Evolutionary conservation across 2,797 vertebrate species (phyloP), one percentile per base, ranked within the genome.

Genomic region (Tympanoctomys barrerae): DNA sequence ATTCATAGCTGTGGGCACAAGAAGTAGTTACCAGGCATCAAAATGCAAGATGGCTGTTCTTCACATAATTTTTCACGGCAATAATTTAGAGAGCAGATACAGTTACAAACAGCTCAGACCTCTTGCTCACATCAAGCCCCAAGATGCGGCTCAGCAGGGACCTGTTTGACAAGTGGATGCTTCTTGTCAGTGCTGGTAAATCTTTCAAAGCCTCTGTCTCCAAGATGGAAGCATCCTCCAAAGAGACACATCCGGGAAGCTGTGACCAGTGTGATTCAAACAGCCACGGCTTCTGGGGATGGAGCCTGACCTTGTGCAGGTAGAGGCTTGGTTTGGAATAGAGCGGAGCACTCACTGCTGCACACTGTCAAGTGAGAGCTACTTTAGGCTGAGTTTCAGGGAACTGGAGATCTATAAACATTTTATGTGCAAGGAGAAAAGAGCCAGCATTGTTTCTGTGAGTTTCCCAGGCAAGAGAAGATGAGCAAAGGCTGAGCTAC

Each of bases 361-460:
- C 98, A 97, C 95, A 97, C 98, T 98, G 98, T 98, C 98, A 98
- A 97, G 93, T 11, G 86, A 89, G 49, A 98, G 97, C 98, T 97
- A 97, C 98, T 98, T 98, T 97, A 97, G 98, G 97, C 98, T 98
- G 98, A 98, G 97, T 98, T 98, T 98, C 98, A 98, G 98, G 98
- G 97, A 98, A 97, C 98, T 96, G 95, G 98, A 98, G 98, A 98
- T 98, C 98, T 98, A 98, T 98, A 98, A 98, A 98, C 97, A 98
- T 97, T 98, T 98, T 98, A 98, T 98, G 98, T 98, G 97, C 71
- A 7, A 49, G 92, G 89, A 97, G 96, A 95, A 97, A 97, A 1
- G 83, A 97, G 98, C 97, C 96, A 71, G 97, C 96, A 96, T 97
- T 97, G 97, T 98, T 98, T 98, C 97, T 96, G 91, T 89, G 33